These are phyloP conservation scores for Dendroctonus ponderosae DNA, from an alignment of 1,140 invertebrate species.

Conservation along the genomic window DNA sequence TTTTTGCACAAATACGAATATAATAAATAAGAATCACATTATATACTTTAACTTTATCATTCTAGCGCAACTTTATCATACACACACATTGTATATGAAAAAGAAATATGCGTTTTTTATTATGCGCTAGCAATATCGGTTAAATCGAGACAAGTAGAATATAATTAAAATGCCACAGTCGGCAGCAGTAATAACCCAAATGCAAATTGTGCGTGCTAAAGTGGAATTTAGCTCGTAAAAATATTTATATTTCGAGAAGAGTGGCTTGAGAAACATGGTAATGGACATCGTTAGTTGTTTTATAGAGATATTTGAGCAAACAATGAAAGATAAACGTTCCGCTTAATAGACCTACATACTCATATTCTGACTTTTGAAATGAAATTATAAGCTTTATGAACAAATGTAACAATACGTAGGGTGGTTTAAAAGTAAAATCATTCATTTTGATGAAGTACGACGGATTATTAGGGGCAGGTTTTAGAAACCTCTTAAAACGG, in stretches of 20 bases:
- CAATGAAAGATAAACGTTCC: too few species aligned
- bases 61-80: not conserved
- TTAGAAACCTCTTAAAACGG: too few species aligned
- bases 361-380: too few species aligned
- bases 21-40: not conserved
- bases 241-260: constrained; percentile 21
- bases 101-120: constrained; percentile 17
- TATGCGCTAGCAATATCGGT: constrained; percentile 14
- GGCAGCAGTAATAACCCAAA: constrained; percentile 19
- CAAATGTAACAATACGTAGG: too few species aligned
- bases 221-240: constrained; percentile 23
- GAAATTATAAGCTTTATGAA: too few species aligned
- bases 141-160: constrained; percentile 16
- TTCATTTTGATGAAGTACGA: too few species aligned
- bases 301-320: not conserved
- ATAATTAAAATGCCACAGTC: constrained; percentile 25
- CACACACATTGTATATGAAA: not conserved
- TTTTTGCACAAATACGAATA: not conserved
- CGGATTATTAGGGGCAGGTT: too few species aligned
- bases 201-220: constrained; percentile 30
- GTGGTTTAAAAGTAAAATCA: too few species aligned
- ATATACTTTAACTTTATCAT: constrained; percentile 3
- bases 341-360: too few species aligned
- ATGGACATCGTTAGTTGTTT: constrained; percentile 16
- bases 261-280: not conserved